phyloP scores from a whole-genome alignment of 2,113 vertebrate genomes.

The Passerina amoena region DNA sequence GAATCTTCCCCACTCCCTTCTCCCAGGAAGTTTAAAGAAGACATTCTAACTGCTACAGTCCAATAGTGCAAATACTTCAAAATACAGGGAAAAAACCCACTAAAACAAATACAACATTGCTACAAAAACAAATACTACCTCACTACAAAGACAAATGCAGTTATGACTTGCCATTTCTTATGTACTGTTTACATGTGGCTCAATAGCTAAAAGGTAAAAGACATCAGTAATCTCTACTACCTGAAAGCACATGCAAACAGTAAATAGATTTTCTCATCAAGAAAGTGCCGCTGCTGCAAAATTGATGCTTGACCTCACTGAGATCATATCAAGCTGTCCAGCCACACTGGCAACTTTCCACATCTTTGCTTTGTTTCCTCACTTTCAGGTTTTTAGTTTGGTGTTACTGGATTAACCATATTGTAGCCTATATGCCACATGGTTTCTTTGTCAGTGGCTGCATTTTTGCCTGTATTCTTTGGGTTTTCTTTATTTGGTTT shows the following conservation, averaged over 20 bases:
- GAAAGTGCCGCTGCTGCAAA: not conserved
- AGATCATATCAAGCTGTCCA: not conserved
- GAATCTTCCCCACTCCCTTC: rapidly evolving
- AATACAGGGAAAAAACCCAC: rapidly evolving
- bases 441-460: not conserved
- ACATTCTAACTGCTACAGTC: not conserved
- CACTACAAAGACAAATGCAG: not conserved
- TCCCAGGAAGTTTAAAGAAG: not conserved
- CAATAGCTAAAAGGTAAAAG: not conserved
- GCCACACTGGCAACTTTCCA: not conserved
- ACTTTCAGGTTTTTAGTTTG: not conserved
- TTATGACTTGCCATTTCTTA: not conserved
- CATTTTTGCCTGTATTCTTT: not conserved
- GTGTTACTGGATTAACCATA: not conserved
- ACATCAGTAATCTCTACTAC: not conserved
- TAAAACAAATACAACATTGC: not conserved
- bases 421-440: not conserved
- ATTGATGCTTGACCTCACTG: not conserved
- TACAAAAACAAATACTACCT: not conserved
- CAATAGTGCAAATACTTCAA: not conserved
- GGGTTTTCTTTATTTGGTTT: not conserved
- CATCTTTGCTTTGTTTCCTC: not conserved
- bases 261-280: not conserved
- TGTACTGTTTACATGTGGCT: not conserved
- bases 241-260: not conserved